These are phyloP conservation scores for Stegastes partitus DNA, from an alignment of 2,113 vertebrate species.

Conservation along the genomic window DNA sequence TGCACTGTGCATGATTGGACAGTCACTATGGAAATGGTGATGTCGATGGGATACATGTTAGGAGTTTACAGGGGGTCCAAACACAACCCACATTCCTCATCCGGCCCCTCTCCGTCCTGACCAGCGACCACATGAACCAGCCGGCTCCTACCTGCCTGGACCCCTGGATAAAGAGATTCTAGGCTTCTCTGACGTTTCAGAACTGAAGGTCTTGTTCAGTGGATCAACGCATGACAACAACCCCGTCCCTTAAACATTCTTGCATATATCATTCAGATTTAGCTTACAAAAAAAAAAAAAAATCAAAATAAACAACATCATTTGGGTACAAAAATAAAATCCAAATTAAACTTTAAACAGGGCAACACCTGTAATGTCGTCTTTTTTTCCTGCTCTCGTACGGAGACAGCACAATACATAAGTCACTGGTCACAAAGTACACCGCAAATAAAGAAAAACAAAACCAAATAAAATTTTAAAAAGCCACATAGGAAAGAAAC, in stretches of 20 bases:
- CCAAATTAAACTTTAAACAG: constrained; percentile 79
- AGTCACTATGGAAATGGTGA: constrained; percentile 79
- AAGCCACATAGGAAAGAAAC: constrained; percentile 67
- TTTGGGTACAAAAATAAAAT: constrained; percentile 86
- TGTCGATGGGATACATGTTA: constrained; percentile 63
- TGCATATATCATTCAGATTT: constrained; percentile 70
- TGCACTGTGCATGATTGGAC: constrained; percentile 80
- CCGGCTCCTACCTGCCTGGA: constrained; percentile 28
- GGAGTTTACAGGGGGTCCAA: constrained; percentile 68
- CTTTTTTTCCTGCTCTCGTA: constrained; percentile 58
- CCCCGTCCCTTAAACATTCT: constrained; percentile 63
- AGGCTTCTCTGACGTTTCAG: background rate
- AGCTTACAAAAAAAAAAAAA: constrained; percentile 75
- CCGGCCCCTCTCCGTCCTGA: constrained; percentile 25
- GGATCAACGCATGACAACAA: constrained; percentile 45
- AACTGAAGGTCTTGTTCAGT: constrained; percentile 42
- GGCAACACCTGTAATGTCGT: constrained; percentile 36
- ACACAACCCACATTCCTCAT: constrained; percentile 56
- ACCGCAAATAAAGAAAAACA: constrained; percentile 67
- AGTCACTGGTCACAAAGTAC: constrained; percentile 81
- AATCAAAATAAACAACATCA: constrained; percentile 71
- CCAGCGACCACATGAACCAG: constrained; percentile 40
- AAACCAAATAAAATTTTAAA: constrained; percentile 39
- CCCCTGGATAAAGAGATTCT: constrained; percentile 56
- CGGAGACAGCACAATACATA: constrained; percentile 76